Evolutionary conservation across 2,888 invertebrate species (phyloP).

Genomic region (Diarsia mendica): DNA sequence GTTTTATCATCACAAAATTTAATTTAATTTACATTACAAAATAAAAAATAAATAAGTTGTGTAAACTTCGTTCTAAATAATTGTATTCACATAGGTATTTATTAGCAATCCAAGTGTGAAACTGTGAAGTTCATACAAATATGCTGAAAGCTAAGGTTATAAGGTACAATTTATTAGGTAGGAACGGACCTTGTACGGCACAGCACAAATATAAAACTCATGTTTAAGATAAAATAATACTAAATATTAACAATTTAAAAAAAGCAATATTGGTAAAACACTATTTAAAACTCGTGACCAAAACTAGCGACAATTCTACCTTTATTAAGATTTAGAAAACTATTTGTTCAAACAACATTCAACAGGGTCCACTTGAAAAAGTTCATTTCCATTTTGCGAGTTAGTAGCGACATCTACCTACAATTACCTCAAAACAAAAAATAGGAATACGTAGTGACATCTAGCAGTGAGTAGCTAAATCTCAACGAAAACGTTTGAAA

Average conservation of each 20-base stretch:
- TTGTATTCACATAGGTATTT: no score
- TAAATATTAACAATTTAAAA: no score
- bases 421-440: not conserved
- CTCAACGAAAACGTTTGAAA: not conserved
- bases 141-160: no score
- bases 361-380: not conserved
- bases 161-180: no score
- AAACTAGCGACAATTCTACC: not conserved
- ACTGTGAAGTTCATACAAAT: no score
- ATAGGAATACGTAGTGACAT: constrained; percentile 66
- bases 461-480: constrained; percentile 68
- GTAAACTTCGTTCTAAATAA: not conserved
- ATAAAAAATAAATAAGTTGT: not conserved
- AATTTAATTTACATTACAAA: no score
- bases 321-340: not conserved
- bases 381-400: not conserved
- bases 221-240: no score
- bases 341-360: not conserved
- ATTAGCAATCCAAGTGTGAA: no score
- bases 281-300: not conserved
- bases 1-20: not conserved
- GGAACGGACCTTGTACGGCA: no score
- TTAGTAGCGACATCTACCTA: constrained; percentile 51
- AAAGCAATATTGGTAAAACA: no score
- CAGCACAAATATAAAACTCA: no score